These are phyloP conservation scores for Thelaira solivaga DNA, from an alignment of 2,888 invertebrate genomes.

Conservation along the genomic window DNA sequence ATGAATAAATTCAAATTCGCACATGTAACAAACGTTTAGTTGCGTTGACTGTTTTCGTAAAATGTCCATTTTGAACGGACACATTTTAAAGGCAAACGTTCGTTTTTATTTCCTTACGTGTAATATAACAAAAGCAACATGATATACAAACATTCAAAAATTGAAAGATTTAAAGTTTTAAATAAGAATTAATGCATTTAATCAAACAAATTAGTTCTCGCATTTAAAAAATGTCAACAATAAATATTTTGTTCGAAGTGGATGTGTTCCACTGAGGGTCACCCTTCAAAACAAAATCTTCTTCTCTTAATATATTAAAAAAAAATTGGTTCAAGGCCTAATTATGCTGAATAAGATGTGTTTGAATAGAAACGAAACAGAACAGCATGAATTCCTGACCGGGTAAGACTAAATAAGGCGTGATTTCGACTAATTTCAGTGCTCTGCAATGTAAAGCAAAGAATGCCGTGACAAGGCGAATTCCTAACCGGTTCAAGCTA, in stretches of 20 bases:
- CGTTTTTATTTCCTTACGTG: not conserved
- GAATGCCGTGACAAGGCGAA: no score
- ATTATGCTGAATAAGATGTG: not conserved
- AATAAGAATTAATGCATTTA: not conserved
- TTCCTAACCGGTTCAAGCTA: no score
- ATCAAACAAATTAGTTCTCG: not conserved
- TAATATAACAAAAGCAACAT: constrained; percentile 42
- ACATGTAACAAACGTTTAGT: no score
- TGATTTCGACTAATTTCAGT: no score
- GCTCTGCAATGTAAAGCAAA: no score
- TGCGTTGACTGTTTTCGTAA: not conserved
- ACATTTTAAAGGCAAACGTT: not conserved
- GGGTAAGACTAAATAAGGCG: no score
- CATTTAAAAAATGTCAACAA: not conserved
- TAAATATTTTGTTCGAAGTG: not conserved
- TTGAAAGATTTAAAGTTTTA: no score
- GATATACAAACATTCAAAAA: not conserved
- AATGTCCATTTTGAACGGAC: not conserved
- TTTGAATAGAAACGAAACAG: no score
- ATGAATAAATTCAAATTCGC: no score
- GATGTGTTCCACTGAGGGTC: not conserved
- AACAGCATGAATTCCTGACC: no score
- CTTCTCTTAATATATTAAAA: not conserved
- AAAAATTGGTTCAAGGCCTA: no score
- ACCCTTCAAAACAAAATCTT: not conserved